phyloP scores from a whole-genome alignment of 1,140 invertebrate species.

The Megathymus violae region DNA sequence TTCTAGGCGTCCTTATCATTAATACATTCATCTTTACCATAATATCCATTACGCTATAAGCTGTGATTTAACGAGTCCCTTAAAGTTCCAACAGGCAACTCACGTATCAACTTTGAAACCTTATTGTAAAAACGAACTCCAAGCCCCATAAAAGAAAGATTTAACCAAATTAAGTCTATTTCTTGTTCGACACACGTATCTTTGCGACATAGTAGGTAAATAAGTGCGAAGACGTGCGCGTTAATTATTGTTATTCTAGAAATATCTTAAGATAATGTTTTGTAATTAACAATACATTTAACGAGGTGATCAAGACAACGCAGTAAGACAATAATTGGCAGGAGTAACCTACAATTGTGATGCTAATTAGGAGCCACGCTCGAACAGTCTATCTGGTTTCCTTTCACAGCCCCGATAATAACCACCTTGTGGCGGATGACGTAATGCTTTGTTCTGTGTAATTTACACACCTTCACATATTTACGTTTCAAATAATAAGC shows the following conservation, averaged over 20 bases:
- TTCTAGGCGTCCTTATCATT: too few relatives aligned
- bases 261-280: neutral
- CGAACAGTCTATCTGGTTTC: slow-evolving; percentile 35
- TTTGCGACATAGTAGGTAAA: neutral
- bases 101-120: too few relatives aligned
- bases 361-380: slow-evolving; percentile 47
- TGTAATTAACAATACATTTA: slow-evolving; percentile 4
- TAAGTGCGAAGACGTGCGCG: neutral
- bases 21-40: too few relatives aligned
- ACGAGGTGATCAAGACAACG: slow-evolving; percentile 6
- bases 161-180: too few relatives aligned
- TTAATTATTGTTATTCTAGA: neutral
- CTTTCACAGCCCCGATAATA: slow-evolving; percentile 42
- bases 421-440: slow-evolving; percentile 27
- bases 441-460: slow-evolving; percentile 31
- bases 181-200: too few relatives aligned
- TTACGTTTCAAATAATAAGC: slow-evolving; percentile 12
- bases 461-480: slow-evolving; percentile 11
- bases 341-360: slow-evolving; percentile 39
- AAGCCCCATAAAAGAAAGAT: too few relatives aligned
- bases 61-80: too few relatives aligned
- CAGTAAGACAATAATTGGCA: slow-evolving; percentile 29
- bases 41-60: too few relatives aligned
- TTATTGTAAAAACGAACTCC: too few relatives aligned
- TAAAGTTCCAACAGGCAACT: too few relatives aligned